These are phyloP conservation scores for Pantelozetes paolii DNA, from an alignment of 2,888 invertebrate species.

Conservation along the genomic window DNA sequence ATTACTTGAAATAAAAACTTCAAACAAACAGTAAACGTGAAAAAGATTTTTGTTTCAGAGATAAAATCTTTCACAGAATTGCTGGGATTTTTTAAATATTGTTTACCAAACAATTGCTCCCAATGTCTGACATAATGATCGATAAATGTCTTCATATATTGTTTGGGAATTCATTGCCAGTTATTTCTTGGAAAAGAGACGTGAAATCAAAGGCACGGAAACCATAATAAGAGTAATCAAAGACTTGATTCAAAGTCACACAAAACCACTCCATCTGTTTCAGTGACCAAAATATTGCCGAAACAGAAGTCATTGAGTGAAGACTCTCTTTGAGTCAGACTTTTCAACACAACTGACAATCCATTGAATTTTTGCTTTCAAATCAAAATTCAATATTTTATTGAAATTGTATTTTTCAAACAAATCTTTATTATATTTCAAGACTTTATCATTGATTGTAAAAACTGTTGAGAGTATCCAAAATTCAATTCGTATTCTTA, in stretches of 20 bases:
- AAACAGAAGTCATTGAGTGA: constrained; percentile 35
- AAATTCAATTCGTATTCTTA: constrained; percentile 55
- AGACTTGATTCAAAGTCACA: too few relatives aligned
- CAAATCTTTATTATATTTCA: background rate
- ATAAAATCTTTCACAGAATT: constrained; percentile 2
- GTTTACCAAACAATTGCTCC: background rate
- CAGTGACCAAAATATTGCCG: constrained; percentile 17
- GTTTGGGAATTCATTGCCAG: background rate
- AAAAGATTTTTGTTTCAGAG: background rate
- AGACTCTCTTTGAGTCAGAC: background rate
- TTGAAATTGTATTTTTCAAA: constrained; percentile 25
- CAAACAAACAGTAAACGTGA: background rate
- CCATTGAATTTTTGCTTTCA: constrained; percentile 29
- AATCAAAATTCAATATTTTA: constrained; percentile 16
- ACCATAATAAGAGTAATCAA: constrained; percentile 23
- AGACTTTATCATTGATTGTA: background rate
- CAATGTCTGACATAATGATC: background rate
- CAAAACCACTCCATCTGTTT: background rate
- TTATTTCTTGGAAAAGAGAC: background rate
- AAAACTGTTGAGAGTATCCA: background rate
- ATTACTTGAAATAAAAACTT: background rate
- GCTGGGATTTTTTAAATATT: background rate
- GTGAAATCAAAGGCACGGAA: constrained; percentile 23
- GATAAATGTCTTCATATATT: background rate
- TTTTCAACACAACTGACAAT: background rate